These are phyloP conservation scores for Penaeus vannamei DNA, from an alignment of 1,140 invertebrate genomes.

Conservation along the genomic window DNA sequence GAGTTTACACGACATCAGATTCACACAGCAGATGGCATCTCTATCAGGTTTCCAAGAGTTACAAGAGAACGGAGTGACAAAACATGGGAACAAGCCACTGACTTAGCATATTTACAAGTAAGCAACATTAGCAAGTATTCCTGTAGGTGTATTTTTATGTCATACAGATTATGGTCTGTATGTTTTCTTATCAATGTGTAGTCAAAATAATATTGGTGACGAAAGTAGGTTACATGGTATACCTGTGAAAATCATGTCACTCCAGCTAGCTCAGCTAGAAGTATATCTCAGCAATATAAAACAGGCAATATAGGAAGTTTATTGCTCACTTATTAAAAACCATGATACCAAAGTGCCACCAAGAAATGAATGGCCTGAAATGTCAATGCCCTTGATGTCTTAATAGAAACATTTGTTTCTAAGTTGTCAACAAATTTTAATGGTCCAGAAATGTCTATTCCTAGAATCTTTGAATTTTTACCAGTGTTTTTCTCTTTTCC, in stretches of 20 bases:
- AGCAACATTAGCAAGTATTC: background rate
- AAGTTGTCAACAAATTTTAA: no score
- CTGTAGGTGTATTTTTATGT: background rate
- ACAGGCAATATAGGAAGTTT: background rate
- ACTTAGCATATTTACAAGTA: slow-evolving; percentile 57
- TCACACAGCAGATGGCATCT: slow-evolving; percentile 92
- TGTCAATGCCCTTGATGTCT: no score
- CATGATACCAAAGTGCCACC: no score
- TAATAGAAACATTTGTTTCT: no score
- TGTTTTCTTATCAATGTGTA: no score
- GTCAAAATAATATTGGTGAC: no score
- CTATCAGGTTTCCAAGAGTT: slow-evolving; percentile 92
- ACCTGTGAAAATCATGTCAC: background rate
- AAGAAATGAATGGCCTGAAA: no score
- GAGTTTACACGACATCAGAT: slow-evolving; percentile 90
- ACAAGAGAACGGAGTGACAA: slow-evolving; percentile 88
- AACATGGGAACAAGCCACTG: slow-evolving; percentile 85
- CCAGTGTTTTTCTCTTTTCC: no score
- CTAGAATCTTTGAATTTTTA: no score
- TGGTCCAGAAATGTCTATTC: no score
- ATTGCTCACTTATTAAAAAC: slow-evolving; percentile 1
- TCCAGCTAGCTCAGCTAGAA: background rate
- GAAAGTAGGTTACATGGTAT: background rate
- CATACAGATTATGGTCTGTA: background rate
- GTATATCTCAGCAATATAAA: background rate